Conservation (phyloP, 1,140 invertebrate species). For the Hesperophylax magnus region DNA sequence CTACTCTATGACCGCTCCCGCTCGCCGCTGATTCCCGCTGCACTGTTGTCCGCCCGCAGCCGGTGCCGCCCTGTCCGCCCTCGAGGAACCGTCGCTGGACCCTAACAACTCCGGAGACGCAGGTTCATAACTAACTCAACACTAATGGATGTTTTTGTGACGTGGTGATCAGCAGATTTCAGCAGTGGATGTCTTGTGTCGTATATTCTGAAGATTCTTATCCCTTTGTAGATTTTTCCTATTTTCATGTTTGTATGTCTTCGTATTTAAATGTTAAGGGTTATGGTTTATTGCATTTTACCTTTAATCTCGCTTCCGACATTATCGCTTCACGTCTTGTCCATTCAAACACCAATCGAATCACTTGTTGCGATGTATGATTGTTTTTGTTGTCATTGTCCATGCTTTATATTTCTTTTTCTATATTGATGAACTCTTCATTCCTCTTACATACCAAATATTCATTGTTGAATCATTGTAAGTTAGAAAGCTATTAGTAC, state of each 20-base stretch:
- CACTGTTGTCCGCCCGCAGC: neutral
- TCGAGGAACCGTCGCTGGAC: neutral
- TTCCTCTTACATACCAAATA: too few relatives aligned
- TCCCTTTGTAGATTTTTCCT: too few relatives aligned
- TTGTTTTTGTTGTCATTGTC: too few relatives aligned
- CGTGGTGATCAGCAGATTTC: neutral
- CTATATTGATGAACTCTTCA: too few relatives aligned
- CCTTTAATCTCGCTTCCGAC: too few relatives aligned
- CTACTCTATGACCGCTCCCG: neutral
- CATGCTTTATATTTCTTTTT: too few relatives aligned
- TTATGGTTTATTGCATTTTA: too few relatives aligned
- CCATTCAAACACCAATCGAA: neutral
- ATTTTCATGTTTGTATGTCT: too few relatives aligned
- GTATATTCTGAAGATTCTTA: too few relatives aligned
- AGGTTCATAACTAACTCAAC: slow-evolving; percentile 23
- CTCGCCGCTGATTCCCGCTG: neutral
- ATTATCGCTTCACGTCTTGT: neutral
- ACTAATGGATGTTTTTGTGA: slow-evolving; percentile 5
- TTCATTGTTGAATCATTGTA: too few relatives aligned
- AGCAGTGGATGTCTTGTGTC: neutral
- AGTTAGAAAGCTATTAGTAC: too few relatives aligned
- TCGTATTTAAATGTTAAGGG: too few relatives aligned
- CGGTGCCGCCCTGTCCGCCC: slow-evolving; percentile 11
- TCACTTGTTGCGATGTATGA: neutral
- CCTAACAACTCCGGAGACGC: slow-evolving; percentile 9